These are phyloP conservation scores for Drosophila saltans DNA, from an alignment of 1,140 invertebrate genomes.

Conservation along the genomic window DNA sequence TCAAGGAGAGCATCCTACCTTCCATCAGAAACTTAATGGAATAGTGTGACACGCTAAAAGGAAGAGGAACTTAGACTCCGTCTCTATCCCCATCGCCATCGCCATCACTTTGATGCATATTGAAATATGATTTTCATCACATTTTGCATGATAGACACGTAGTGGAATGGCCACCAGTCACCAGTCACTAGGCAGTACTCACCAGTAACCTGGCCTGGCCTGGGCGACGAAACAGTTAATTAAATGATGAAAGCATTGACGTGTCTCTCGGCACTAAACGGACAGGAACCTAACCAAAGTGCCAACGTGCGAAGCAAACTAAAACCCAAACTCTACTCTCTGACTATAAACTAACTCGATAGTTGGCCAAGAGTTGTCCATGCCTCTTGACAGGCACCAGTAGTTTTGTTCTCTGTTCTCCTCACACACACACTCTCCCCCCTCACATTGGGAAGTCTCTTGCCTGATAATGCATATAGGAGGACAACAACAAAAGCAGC, in stretches of 20 bases:
- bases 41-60: constrained; percentile 39
- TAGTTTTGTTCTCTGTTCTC: background rate
- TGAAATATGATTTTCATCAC: constrained; percentile 53
- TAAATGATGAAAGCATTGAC: constrained; percentile 81
- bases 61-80: constrained; percentile 12
- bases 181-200: background rate
- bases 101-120: constrained; percentile 28
- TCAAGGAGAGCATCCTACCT: no score
- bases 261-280: constrained; percentile 56
- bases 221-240: constrained; percentile 70
- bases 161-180: constrained; percentile 29
- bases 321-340: constrained; percentile 3
- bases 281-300: constrained; percentile 19
- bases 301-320: constrained; percentile 26
- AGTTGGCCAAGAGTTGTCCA: constrained; percentile 16
- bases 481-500: background rate
- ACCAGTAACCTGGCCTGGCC: constrained; percentile 25
- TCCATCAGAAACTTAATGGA: constrained; percentile 31
- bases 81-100: background rate
- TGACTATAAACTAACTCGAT: constrained; percentile 21
- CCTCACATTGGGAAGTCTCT: background rate
- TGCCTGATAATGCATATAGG: background rate
- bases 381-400: constrained; percentile 12
- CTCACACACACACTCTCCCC: background rate
- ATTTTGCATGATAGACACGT: constrained; percentile 49